These are phyloP conservation scores for Metallyticus violacea DNA, from an alignment of 2,888 invertebrate species.

Conservation along the genomic window DNA sequence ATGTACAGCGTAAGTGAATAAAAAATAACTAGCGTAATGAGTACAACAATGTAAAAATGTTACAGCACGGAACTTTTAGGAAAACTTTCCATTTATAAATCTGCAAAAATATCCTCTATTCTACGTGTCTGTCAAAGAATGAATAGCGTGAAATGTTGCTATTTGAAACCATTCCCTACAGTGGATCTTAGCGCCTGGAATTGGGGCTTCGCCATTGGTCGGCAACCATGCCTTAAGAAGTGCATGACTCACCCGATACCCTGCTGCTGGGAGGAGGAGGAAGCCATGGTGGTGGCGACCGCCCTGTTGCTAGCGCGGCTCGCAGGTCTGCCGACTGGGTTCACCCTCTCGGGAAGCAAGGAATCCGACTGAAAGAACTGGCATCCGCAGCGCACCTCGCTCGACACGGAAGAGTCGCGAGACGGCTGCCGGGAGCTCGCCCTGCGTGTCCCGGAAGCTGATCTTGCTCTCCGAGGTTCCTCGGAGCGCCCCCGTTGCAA, in stretches of 20 bases:
- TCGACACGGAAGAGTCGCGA: conserved; percentile 54
- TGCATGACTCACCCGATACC: conserved; percentile 27
- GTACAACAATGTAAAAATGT: too few relatives aligned
- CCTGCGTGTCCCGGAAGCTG: neutral
- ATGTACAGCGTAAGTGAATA: too few relatives aligned
- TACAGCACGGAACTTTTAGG: too few relatives aligned
- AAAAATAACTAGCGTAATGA: too few relatives aligned
- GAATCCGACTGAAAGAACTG: conserved; percentile 82
- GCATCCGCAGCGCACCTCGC: conserved; percentile 80
- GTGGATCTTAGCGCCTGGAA: too few relatives aligned
- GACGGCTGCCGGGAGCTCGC: neutral
- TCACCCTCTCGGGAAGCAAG: conserved; percentile 65
- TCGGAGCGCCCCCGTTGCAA: conserved; percentile 21
- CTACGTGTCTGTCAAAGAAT: too few relatives aligned
- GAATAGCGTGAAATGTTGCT: too few relatives aligned
- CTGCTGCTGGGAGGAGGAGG: conserved; percentile 5
- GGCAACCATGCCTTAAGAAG: neutral
- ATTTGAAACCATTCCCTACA: too few relatives aligned
- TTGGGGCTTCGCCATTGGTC: neutral
- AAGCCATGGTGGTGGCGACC: conserved; percentile 21
- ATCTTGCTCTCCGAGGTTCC: conserved; percentile 1
- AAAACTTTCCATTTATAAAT: too few relatives aligned
- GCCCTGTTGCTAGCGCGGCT: conserved; percentile 23
- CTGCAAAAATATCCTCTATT: too few relatives aligned
- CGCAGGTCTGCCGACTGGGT: conserved; percentile 22